Base-by-base conservation (phyloP, 2,113 vertebrate species). In the Rhinopomastus cyanomelas region DNA sequence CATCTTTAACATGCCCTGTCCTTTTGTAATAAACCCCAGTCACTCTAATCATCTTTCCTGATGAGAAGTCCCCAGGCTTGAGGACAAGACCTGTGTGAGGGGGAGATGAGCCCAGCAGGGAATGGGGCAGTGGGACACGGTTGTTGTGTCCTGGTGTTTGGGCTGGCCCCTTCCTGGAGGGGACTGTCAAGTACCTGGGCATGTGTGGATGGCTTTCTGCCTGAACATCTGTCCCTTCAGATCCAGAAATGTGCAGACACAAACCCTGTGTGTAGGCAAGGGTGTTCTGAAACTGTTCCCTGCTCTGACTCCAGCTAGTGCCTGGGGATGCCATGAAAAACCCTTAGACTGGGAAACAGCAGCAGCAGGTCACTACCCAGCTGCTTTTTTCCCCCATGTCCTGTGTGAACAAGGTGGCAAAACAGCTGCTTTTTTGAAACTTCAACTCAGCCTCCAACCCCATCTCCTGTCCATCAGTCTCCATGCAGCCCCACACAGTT, bases 1-100 rank as follows among this genome's bases (percentile, higher is more conserved):
- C 0, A 1, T 5, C 8, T 39, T 69, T 18, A 14, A 9, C 6
- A 3, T 2, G 11, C 16, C 23, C 15, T 62, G 59, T 53, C 5
- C 6, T 34, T 22, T 49, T 14, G 8, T 6, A 11, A 16, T 23
- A 80, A 32, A 9, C 34, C 32, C 10, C 25, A 5, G 53, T 16
- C 27, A 6, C 12, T 22, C 4, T 2, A 6, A 37, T 4, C 8
- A 9, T 29, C 26, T 17, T 49, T 23, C 44, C 8, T 19, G 30
- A 25, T 32, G 4, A n/a, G 69, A 61, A 36, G 25, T 7, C 29
- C n/a, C n/a, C 34, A 7, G 52, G 5, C 21, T 22, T 4, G 56
- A 32, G 84, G 27, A 20, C 2, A 39, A 30, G 21, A 1, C 22
- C 49, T 2, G 44, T 0, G 20, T 2, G 1, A 23, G 59, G 56